phyloP scores from a whole-genome alignment of 2,113 vertebrate genomes.

The Falcunculus frontatus region DNA sequence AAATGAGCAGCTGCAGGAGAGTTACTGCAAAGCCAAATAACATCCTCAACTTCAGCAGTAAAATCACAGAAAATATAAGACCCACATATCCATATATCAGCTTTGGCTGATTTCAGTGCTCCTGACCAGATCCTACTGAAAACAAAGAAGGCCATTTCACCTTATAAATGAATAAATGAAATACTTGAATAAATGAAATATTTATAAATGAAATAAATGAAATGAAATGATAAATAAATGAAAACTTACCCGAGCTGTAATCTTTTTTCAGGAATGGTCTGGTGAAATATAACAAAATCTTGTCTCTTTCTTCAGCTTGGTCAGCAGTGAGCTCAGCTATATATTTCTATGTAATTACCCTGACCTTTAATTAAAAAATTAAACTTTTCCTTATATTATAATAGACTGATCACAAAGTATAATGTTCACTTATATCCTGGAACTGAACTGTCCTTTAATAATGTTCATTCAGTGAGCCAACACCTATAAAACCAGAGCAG shows the following conservation, averaged over 20 bases:
- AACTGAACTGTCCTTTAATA: neutral
- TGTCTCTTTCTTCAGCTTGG: neutral
- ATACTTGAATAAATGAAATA: too few relatives aligned
- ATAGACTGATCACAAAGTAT: neutral
- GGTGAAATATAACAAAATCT: neutral
- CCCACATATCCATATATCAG: too few relatives aligned
- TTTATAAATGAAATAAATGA: too few relatives aligned
- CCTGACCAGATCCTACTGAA: neutral
- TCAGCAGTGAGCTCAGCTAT: neutral
- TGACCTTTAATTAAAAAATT: neutral
- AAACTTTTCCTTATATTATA: neutral
- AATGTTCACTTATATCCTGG: accelerated
- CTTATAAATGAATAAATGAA: too few relatives aligned
- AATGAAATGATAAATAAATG: too few relatives aligned
- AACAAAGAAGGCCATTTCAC: neutral
- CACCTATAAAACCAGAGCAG: neutral
- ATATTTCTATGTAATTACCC: neutral
- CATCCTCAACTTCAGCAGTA: neutral
- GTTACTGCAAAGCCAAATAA: neutral
- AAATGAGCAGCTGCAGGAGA: neutral
- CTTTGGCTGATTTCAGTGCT: neutral
- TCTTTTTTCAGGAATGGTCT: accelerated
- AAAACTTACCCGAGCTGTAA: neutral
- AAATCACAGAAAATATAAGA: neutral
- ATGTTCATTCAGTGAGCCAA: neutral